These are phyloP conservation scores for Oenanthe oenanthe DNA, from an alignment of 2,113 vertebrate species.

Conservation along the genomic window DNA sequence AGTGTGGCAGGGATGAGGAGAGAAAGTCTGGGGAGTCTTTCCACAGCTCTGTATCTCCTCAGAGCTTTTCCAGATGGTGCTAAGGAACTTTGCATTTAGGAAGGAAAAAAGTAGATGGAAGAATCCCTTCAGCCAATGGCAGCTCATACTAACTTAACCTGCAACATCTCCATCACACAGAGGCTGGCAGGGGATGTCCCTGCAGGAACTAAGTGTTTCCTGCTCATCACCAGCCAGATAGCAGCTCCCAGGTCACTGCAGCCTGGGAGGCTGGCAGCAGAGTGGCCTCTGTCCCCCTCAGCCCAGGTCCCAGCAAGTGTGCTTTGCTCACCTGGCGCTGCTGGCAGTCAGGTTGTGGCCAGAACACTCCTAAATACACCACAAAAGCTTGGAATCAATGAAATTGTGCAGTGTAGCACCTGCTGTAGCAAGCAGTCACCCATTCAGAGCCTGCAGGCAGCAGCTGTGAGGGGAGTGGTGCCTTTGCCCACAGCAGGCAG, in stretches of 20 bases:
- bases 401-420: neutral
- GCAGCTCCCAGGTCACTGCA: neutral
- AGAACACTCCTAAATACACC: neutral
- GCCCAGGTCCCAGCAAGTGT: neutral
- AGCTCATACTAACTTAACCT: neutral
- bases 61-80: neutral
- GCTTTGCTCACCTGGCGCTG: neutral
- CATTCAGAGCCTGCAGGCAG: neutral
- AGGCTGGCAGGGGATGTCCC: neutral
- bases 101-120: neutral
- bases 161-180: neutral
- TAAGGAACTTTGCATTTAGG: neutral
- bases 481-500: neutral
- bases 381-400: neutral
- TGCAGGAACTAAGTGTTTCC: neutral
- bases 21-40: neutral
- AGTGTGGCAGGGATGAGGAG: neutral
- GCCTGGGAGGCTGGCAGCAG: neutral
- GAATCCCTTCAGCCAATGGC: neutral
- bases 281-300: accelerated
- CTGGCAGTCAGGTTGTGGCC: neutral
- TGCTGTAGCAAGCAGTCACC: neutral
- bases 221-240: neutral
- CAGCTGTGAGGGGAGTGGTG: neutral
- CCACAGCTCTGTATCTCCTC: neutral